Evolutionary conservation across 1,140 invertebrate species (phyloP).

Genomic region (Trachelipus rathkii): DNA sequence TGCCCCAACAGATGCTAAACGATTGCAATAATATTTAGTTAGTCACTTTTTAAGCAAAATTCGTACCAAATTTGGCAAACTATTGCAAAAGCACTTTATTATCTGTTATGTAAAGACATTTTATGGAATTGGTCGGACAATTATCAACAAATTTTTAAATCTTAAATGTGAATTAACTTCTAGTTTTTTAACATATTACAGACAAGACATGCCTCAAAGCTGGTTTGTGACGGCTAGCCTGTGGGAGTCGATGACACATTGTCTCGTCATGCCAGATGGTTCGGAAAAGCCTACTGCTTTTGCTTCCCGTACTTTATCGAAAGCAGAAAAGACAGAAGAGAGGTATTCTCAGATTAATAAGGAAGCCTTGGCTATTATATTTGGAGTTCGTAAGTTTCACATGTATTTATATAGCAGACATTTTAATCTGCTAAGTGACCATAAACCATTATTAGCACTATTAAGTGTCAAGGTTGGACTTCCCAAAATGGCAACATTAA

Average conservation of each 20-base stretch:
- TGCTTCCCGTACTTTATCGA: slow-evolving; percentile 51
- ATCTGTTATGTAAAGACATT: background rate
- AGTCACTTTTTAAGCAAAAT: background rate
- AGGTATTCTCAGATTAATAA: slow-evolving; percentile 57
- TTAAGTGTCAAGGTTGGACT: slow-evolving; percentile 49
- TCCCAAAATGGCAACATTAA: slow-evolving; percentile 43
- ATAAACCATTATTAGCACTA: slow-evolving; percentile 52
- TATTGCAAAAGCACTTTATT: background rate
- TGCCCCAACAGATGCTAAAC: background rate
- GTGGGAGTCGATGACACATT: slow-evolving; percentile 54
- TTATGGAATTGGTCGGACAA: background rate
- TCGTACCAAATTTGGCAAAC: background rate
- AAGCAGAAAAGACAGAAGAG: slow-evolving; percentile 52
- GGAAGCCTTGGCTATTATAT: too few relatives aligned
- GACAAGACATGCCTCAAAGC: slow-evolving; percentile 47
- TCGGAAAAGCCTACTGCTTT: slow-evolving; percentile 52
- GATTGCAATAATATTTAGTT: background rate
- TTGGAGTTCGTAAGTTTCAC: slow-evolving; percentile 54
- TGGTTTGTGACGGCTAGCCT: slow-evolving; percentile 55
- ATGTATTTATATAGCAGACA: slow-evolving; percentile 53
- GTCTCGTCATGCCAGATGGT: slow-evolving; percentile 48
- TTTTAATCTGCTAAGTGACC: slow-evolving; percentile 53
- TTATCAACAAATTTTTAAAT: slow-evolving; percentile 45
- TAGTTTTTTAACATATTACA: slow-evolving; percentile 49
- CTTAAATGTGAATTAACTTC: slow-evolving; percentile 47